phyloP scores from a whole-genome alignment of 2,113 vertebrate species.

The Microtus oregoni region DNA sequence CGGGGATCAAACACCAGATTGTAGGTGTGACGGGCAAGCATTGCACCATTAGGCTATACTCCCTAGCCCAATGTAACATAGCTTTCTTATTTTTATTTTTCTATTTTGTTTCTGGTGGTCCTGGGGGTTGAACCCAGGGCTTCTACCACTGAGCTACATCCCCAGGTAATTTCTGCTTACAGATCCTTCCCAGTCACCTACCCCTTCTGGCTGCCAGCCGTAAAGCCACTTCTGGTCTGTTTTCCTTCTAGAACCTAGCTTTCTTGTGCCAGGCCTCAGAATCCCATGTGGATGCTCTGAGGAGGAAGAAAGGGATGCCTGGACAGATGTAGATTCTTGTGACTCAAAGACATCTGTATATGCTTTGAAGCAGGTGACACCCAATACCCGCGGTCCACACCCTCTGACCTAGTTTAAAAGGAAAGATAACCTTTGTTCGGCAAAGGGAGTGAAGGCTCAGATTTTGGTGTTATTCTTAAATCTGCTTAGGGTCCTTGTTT shows the following conservation, averaged over 20 bases:
- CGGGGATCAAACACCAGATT: not conserved
- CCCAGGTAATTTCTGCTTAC: not conserved
- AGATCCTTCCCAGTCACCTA: not conserved
- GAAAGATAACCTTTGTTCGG: constrained; percentile 47
- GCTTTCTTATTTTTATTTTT: not conserved
- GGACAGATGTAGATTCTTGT: constrained; percentile 27
- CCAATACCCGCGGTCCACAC: not conserved
- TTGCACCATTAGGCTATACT: not conserved
- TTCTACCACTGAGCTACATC: not conserved
- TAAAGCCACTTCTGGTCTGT: not conserved
- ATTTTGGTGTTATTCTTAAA: not conserved
- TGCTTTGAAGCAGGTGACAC: constrained; percentile 46
- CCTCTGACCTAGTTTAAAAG: constrained; percentile 69
- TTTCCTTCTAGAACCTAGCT: not conserved
- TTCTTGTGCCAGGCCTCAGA: not conserved
- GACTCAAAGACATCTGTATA: constrained; percentile 45
- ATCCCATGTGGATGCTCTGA: not conserved
- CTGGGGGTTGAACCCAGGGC: not conserved
- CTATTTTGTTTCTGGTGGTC: not conserved
- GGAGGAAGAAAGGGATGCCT: not conserved
- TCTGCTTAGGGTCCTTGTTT: not conserved
- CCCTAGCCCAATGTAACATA: not conserved
- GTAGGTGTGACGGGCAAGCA: not conserved
- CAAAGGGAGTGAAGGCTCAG: not conserved
- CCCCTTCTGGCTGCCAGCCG: not conserved